These are phyloP conservation scores for Bombus consobrinus DNA, from an alignment of 1,140 invertebrate genomes.

Conservation along the genomic window DNA sequence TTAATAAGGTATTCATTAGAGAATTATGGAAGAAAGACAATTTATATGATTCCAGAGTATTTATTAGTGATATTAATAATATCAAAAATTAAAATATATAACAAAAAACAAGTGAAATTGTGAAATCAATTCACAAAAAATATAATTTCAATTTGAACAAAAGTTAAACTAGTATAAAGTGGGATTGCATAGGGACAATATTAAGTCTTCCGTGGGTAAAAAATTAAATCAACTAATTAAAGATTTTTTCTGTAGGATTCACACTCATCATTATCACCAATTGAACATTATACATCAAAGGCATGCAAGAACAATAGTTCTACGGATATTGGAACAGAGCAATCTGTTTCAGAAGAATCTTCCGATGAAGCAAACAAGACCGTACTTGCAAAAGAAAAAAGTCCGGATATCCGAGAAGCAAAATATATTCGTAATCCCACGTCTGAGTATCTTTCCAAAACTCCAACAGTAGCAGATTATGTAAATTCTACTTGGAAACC, in stretches of 20 bases:
- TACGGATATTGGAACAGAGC: conserved; percentile 59
- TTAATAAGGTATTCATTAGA: conserved; percentile 56
- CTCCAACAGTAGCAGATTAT: conserved; percentile 78
- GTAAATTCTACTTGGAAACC: conserved; percentile 80
- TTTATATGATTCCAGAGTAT: conserved; percentile 19
- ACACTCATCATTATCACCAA: conserved; percentile 61
- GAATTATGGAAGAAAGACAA: conserved; percentile 30
- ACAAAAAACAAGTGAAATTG: not conserved
- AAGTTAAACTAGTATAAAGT: not conserved
- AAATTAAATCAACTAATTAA: not conserved
- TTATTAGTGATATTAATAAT: not conserved
- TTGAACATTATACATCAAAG: conserved; percentile 66
- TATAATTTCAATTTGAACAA: not conserved
- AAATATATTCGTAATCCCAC: conserved; percentile 79
- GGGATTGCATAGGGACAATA: not conserved
- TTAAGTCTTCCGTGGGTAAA: not conserved
- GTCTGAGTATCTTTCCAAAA: conserved; percentile 73
- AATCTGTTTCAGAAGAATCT: conserved; percentile 69
- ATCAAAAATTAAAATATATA: not conserved
- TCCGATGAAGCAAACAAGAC: conserved; percentile 72
- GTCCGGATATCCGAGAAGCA: conserved; percentile 79
- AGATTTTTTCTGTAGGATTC: conserved; percentile 56
- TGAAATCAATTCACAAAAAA: not conserved
- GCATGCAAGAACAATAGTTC: conserved; percentile 63
- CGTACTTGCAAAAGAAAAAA: conserved; percentile 77